Evolutionary conservation across 2,888 invertebrate genomes (phyloP), one percentile per base, ranked within the genome.

Genomic region (Apotomis capreana): DNA sequence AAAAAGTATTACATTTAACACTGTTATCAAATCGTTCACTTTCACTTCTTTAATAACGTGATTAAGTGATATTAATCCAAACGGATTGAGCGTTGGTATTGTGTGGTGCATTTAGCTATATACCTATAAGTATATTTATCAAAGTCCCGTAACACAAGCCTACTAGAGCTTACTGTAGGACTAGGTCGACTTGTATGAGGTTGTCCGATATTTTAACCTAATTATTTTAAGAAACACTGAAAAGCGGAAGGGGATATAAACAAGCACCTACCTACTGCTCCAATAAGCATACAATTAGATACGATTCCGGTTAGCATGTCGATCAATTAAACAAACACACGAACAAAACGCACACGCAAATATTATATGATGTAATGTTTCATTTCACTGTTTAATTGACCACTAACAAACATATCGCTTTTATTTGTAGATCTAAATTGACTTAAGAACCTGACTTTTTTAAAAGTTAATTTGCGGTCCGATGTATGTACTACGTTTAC

Each of bases 11-110:
- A 71, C 70, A 71, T 55, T 71, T 67, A 67, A 52, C 69, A 58
- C 60, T 61, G 57, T 70, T 70, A 70, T 67, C 57, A 61, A 67
- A 71, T 55, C 54, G 71, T 51, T 68, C 67, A 68, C 71, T 72
- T 72, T 72, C 71, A 58, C 71, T 68, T 49, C 51, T 68, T 36
- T 71, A 61, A 61, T 68, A 55, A 72, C 44, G 36, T 26, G 55
- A 71, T 67, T 61, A 62, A 36, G 58, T 54, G 68, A 68, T 59
- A 70, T 55, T 26, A 67, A 52, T 4, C 64, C 5, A 36, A 13
- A 13, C 37, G 54, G 37, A n/a, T 62, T 26, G 26, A 26, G n/a
- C 10, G 49, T 49, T 49, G 49, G 3, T 49, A 49, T 3, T n/a
- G n/a, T n/a, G n/a, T n/a, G n/a, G n/a, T 26, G 26, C 26, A 26